A percentile compares a stretch with the other conserved stretches of the same genome.
Conservation (phyloP, 2,888 invertebrate species). For the Caenorhabditis imperialis region DNA sequence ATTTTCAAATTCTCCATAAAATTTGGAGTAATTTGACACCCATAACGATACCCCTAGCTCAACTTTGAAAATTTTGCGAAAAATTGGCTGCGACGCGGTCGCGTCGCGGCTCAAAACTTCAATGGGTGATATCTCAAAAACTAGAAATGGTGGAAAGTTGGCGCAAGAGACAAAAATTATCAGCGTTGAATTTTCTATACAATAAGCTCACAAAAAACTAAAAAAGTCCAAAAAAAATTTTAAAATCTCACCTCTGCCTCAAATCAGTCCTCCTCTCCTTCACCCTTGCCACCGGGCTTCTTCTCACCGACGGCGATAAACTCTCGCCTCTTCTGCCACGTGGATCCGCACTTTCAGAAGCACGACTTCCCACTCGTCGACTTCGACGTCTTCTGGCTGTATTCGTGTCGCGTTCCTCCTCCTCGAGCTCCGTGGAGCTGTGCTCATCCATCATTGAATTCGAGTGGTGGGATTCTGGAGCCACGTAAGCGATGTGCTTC, state of each 20-base stretch:
- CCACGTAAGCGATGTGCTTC: slow-evolving; percentile 78
- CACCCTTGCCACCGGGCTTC: slow-evolving; percentile 74
- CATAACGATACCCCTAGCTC: too few relatives aligned
- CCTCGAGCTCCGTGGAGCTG: slow-evolving; percentile 64
- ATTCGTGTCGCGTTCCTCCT: slow-evolving; percentile 41
- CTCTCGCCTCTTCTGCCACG: slow-evolving; percentile 46
- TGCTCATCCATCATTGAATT: slow-evolving; percentile 77
- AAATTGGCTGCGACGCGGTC: not conserved
- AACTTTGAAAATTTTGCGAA: not conserved
- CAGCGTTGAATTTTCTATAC: too few relatives aligned
- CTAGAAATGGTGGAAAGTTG: slow-evolving; percentile 1
- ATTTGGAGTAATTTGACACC: too few relatives aligned
- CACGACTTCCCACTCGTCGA: slow-evolving; percentile 35
- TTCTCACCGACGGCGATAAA: slow-evolving; percentile 72
- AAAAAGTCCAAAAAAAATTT: too few relatives aligned
- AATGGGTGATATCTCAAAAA: slow-evolving; percentile 1
- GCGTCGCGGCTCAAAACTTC: too few relatives aligned
- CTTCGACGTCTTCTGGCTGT: slow-evolving; percentile 46
- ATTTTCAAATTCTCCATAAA: too few relatives aligned
- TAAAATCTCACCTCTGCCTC: slow-evolving; percentile 54
- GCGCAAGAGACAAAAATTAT: too few relatives aligned
- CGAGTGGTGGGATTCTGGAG: slow-evolving; percentile 78
- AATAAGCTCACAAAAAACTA: too few relatives aligned
- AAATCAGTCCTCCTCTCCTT: slow-evolving; percentile 68
- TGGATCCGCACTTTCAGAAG: slow-evolving; percentile 35